phyloP scores from a whole-genome alignment of 2,113 vertebrate species.

The Cairina moschata region DNA sequence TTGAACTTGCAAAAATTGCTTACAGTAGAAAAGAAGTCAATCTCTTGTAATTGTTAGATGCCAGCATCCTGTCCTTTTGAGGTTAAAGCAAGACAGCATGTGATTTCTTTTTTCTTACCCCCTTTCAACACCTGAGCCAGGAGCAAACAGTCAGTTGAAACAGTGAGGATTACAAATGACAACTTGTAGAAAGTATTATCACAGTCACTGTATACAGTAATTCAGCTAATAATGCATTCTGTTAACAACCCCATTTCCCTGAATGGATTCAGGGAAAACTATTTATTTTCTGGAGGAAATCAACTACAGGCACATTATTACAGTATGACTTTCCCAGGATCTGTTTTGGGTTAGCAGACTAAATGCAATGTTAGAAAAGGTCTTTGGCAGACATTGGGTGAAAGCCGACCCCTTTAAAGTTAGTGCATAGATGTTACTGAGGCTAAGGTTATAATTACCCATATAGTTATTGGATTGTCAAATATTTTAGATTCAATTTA shows the following conservation, averaged over 20 bases:
- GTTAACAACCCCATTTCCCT: not conserved
- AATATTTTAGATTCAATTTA: not conserved
- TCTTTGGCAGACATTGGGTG: not conserved
- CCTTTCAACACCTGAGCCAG: slow-evolving; percentile 16
- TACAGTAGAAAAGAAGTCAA: not conserved
- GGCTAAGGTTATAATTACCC: not conserved
- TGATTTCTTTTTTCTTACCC: not conserved
- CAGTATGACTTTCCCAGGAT: slow-evolving; percentile 16
- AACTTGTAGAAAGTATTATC: slow-evolving; percentile 47
- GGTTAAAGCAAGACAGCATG: not conserved
- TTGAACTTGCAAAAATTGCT: not conserved
- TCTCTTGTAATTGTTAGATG: not conserved
- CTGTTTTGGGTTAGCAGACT: not conserved
- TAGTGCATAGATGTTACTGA: not conserved
- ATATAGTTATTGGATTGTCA: not conserved
- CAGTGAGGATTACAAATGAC: slow-evolving; percentile 47
- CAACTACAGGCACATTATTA: not conserved
- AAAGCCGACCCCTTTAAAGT: not conserved
- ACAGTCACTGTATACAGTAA: slow-evolving; percentile 3
- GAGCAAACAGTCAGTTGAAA: slow-evolving; percentile 49
- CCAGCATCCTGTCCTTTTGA: not conserved
- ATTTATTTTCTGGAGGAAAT: slow-evolving; percentile 34
- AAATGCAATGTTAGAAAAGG: not conserved
- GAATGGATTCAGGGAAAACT: not conserved
- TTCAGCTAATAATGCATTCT: slow-evolving; percentile 11